These are phyloP conservation scores for Haemorhous mexicanus DNA, from an alignment of 2,113 vertebrate species.

Conservation along the genomic window DNA sequence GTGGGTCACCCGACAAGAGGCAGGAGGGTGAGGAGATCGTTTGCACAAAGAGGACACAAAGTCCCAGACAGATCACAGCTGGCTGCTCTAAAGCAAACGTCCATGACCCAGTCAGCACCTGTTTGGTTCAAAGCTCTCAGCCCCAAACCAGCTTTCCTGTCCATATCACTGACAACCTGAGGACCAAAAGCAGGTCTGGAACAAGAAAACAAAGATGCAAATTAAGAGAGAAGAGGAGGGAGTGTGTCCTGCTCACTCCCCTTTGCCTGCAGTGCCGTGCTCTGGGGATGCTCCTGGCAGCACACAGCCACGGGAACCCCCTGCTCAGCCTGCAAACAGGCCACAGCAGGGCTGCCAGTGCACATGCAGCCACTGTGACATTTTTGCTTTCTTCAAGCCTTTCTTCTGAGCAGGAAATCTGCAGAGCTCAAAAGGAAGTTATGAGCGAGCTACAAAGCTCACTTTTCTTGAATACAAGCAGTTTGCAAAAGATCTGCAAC, in stretches of 20 bases:
- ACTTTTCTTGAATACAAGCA: neutral
- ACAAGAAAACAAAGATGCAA: neutral
- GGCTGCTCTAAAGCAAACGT: neutral
- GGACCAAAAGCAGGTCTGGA: neutral
- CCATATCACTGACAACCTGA: neutral
- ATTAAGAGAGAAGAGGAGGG: neutral
- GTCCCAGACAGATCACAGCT: neutral
- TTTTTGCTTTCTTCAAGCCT: neutral
- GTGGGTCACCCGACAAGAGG: neutral
- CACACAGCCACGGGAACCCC: rapidly evolving
- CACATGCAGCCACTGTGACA: neutral
- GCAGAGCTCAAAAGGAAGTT: neutral
- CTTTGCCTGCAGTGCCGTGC: neutral
- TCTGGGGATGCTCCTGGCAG: neutral
- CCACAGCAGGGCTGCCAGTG: neutral
- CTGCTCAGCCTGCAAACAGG: neutral
- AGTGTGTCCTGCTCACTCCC: neutral
- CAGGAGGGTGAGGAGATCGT: neutral
- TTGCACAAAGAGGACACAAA: neutral
- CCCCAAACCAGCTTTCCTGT: neutral
- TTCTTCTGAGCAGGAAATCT: neutral
- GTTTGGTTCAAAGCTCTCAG: neutral
- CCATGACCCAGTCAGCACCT: neutral
- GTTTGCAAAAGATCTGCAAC: neutral
- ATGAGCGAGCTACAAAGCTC: neutral